Evolutionary conservation across 92 coral and sea anemone species (phyloP), one percentile per base, ranked within the genome.

Genomic region (Montipora capitata): DNA sequence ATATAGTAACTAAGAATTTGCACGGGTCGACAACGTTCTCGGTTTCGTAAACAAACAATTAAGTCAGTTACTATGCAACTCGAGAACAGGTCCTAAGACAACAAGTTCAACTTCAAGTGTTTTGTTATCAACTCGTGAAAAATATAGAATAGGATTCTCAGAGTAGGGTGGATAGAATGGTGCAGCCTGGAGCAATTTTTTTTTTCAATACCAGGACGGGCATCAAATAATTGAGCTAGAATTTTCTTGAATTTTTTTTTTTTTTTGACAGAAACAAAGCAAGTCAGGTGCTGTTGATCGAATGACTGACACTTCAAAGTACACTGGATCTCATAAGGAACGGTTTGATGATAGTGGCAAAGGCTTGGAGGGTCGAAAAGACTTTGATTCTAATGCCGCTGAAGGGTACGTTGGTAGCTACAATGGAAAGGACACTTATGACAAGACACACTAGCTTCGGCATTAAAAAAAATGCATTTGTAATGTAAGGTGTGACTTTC

Each of bases 251-350:
- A 39, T 12, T 27, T n/a, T 14, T 73, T 49, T 68, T 5, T 6
- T 56, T 48, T 43, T 9, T 59, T 68, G 74, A 57, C 90, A 97
- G 99, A 97, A 97, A 97, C 88, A 90, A 68, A 86, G 85, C 38
- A 97, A 95, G 79, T 86, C 96, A 11, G 99, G 99, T 5, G 99
- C 91, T 2, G 99, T 97, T 9, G 98, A 94, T 79, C 92, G 99
- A 39, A 87, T 97, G 52, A 97, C 99, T 40, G 99, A 97, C 70
- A 90, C 99, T 41, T 92, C 96, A 74, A 90, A 94, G 74, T 97
- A 97, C 87, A 97, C 99, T 65, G 99, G 99, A 35, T 94, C 98
- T 10, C 99, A 97, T 88, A 97, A 97, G 87, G 99, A 97, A 68
- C 92, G 99, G 59, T 97, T 97, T 89, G 99, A 97, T 78, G 98